Conservation (phyloP, 2,888 invertebrate genomes). For the Idaea straminata region DNA sequence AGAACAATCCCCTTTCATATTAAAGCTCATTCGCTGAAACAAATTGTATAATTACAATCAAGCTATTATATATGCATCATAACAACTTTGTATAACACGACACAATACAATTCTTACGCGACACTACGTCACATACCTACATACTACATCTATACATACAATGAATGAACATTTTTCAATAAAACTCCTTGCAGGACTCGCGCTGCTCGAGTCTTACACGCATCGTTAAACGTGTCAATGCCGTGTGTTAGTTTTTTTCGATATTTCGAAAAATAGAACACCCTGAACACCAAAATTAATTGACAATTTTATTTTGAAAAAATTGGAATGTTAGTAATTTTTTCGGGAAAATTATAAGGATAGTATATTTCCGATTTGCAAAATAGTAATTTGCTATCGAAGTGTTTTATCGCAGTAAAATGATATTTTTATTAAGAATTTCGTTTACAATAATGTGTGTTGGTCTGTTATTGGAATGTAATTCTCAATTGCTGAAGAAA, state of each 20-base stretch:
- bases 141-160: too few relatives aligned
- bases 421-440: conserved; percentile 12
- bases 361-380: neutral
- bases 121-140: conserved; percentile 5
- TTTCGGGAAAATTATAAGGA: neutral
- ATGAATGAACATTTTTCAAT: conserved; percentile 23
- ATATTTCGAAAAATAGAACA: neutral
- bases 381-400: neutral
- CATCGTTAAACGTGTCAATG: conserved; percentile 16
- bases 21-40: too few relatives aligned
- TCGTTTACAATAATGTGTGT: conserved; percentile 30
- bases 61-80: neutral
- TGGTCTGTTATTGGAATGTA: conserved; percentile 30
- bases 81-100: neutral
- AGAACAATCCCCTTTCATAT: too few relatives aligned
- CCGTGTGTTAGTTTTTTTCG: conserved; percentile 21
- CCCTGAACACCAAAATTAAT: neutral
- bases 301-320: neutral
- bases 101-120: neutral
- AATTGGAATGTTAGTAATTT: neutral
- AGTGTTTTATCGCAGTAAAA: conserved; percentile 7
- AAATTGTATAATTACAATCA: neutral
- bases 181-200: conserved; percentile 28
- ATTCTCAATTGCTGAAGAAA: conserved; percentile 36
- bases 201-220: conserved; percentile 23